phyloP scores from a whole-genome alignment of 1,140 invertebrate species.

The Leguminivora glycinivorella region DNA sequence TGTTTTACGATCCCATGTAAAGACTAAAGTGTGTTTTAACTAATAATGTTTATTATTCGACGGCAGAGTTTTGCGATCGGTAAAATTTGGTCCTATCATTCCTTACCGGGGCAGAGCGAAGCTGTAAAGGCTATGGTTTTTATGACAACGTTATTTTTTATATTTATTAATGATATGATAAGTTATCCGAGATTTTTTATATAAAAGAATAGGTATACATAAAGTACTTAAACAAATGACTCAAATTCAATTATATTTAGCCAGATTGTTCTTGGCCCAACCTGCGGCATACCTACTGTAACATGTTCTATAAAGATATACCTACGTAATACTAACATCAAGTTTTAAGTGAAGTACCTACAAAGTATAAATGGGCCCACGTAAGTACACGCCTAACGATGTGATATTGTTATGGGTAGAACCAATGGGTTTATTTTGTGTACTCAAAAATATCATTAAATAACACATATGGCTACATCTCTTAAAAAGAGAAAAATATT shows the following conservation, averaged over 20 bases:
- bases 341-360: conserved; percentile 38
- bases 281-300: not conserved
- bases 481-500: conserved; percentile 73
- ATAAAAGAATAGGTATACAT: conserved; percentile 6
- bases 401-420: conserved; percentile 74
- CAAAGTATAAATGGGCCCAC: conserved; percentile 62
- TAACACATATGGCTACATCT: conserved; percentile 67
- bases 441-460: conserved; percentile 66
- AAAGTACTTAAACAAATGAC: not conserved
- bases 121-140: conserved; percentile 48
- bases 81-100: conserved; percentile 79
- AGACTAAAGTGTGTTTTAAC: conserved; percentile 68
- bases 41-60: conserved; percentile 39
- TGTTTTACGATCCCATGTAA: conserved; percentile 55
- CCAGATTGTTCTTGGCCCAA: conserved; percentile 3
- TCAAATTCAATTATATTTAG: conserved; percentile 20
- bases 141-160: conserved; percentile 57
- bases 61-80: conserved; percentile 63
- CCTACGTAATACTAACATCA: conserved; percentile 23
- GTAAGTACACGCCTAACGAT: conserved; percentile 67
- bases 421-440: conserved; percentile 73
- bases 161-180: conserved; percentile 47
- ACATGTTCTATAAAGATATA: not conserved
- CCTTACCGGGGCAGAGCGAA: conserved; percentile 69
- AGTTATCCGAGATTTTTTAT: conserved; percentile 35